Evolutionary conservation across 2,888 invertebrate species (phyloP).

Genomic region (Anticlea derivata): DNA sequence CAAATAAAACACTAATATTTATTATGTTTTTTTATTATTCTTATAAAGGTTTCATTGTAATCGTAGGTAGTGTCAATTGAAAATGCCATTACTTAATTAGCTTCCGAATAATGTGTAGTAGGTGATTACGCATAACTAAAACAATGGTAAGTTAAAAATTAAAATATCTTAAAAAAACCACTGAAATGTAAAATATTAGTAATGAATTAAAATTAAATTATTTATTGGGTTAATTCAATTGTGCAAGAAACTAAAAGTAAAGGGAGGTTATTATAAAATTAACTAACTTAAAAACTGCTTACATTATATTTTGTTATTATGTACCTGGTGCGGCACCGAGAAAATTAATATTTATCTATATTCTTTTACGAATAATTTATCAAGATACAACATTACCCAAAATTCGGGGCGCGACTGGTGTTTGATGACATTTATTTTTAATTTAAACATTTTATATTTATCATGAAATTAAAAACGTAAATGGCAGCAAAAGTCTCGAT

Average conservation of each 20-base stretch:
- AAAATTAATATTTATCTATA: conserved; percentile 25
- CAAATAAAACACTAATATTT: conserved; percentile 57
- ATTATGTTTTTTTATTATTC: conserved; percentile 68
- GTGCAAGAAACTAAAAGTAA: conserved; percentile 73
- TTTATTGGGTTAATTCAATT: conserved; percentile 66
- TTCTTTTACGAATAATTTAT: conserved; percentile 39
- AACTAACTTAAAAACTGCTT: conserved; percentile 77
- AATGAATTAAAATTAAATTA: conserved; percentile 55
- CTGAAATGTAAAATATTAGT: conserved; percentile 53
- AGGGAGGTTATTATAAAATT: conserved; percentile 60
- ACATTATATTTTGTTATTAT: conserved; percentile 55
- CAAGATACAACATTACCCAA: conserved; percentile 24
- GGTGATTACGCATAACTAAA: conserved; percentile 70
- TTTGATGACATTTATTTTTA: background rate
- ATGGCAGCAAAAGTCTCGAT: background rate
- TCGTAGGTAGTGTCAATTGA: conserved; percentile 80
- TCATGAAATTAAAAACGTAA: too few relatives aligned
- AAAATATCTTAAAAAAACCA: conserved; percentile 42
- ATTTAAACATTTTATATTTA: background rate
- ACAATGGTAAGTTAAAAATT: conserved; percentile 54
- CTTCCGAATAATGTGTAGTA: conserved; percentile 80
- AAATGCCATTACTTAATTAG: conserved; percentile 72
- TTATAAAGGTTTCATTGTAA: conserved; percentile 80
- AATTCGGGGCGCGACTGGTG: conserved; percentile 13
- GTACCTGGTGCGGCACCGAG: conserved; percentile 48